Base-by-base conservation (phyloP, 2,113 vertebrate species). In the Ariopsis seemanni region DNA sequence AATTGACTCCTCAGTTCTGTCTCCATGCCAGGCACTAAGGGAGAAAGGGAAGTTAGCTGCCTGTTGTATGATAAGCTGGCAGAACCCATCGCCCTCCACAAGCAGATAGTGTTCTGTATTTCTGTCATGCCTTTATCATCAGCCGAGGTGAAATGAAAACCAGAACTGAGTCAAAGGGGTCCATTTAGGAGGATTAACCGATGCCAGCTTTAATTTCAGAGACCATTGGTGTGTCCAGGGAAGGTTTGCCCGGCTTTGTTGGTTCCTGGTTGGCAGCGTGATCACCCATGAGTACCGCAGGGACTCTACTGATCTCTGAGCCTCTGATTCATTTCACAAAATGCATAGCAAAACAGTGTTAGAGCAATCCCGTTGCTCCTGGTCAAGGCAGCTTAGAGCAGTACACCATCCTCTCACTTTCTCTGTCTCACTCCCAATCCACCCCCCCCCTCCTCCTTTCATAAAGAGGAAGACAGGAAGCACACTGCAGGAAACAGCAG, bases 121-220 rank as follows among this genome's bases (percentile, higher is more conserved):
- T 94, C 94, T 95, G 95, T 95, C 95, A 95, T 90, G 94, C 94
- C 74, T 94, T 95, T 94, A 95, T 95, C 95, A 93, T 93, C 93
- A 95, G 93, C 95, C 92, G 93, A 92, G 93, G 92, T 94, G 95
- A 95, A 95, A 95, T 95, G 95, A 95, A 96, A 96, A 93, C 95
- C 91, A 94, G 94, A 93, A 91, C 92, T 62, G 92, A 95, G 94
- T 93, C 91, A 92, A 92, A 94, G 93, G 93, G 93, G 93, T 93
- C 93, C 93, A 92, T 95, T 95, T 95, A 93, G 92, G 91, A 94
- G 95, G 95, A 95, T 96, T 95, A 96, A 93, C 30, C 90, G 92
- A 93, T 92, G 93, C 94, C 92, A 93, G 95, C 94, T 95, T 95
- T 96, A 96, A 96, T 96, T 96, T 96, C 95, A 95, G 95, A 96